Evolutionary conservation across 2,888 invertebrate species (phyloP).

Genomic region (Drosophila paranaensis): DNA sequence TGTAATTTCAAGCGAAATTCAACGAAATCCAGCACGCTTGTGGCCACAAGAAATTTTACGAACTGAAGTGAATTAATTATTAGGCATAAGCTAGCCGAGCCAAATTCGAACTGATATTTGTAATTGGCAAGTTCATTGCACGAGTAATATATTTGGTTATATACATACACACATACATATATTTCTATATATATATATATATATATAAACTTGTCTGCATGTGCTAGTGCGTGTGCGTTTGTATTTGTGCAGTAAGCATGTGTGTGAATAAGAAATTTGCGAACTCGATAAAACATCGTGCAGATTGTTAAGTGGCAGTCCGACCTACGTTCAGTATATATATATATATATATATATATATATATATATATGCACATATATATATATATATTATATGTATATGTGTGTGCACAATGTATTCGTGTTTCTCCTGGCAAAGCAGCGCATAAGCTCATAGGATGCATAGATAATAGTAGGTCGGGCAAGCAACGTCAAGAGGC

Average conservation of each 20-base stretch:
- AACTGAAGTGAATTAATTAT: conserved; percentile 34
- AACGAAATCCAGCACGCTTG: conserved; percentile 39
- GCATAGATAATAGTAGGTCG: conserved; percentile 67
- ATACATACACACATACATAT: conserved; percentile 55
- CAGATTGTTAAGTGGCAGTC: conserved; percentile 51
- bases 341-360: conserved; percentile 3
- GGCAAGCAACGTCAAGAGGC: conserved; percentile 54
- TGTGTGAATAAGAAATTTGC: conserved; percentile 66
- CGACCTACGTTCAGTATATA: conserved; percentile 27
- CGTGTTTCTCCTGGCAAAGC: conserved; percentile 36
- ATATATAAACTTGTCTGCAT: conserved; percentile 14
- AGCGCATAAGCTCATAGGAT: conserved; percentile 41
- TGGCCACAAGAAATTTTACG: conserved; percentile 34
- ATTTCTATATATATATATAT: conserved; percentile 18
- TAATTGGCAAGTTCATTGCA: conserved; percentile 78
- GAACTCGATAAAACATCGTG: conserved; percentile 65
- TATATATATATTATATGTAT: conserved; percentile 8
- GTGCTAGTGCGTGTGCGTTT: conserved; percentile 22
- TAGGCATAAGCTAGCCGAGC: conserved; percentile 15
- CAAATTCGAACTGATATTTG: conserved; percentile 43
- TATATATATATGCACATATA: conserved; percentile 11
- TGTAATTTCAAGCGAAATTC: conserved; percentile 47
- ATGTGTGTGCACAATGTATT: conserved; percentile 31
- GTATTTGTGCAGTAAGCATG: conserved; percentile 42
- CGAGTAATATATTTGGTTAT: conserved; percentile 80